Conservation (phyloP, 2,113 vertebrate species). For the Oryzias celebensis region DNA sequence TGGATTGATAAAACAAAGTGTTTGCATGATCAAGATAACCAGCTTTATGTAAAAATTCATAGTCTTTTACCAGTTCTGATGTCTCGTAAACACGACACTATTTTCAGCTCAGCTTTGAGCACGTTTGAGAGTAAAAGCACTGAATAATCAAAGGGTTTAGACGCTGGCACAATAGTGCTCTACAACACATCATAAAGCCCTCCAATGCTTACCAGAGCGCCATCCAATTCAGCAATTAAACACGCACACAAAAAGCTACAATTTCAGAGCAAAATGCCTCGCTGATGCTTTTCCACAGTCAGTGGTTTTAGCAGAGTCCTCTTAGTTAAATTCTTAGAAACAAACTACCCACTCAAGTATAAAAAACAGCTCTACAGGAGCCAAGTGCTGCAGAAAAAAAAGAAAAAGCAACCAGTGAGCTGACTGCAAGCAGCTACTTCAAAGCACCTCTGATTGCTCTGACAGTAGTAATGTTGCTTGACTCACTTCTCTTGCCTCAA, state of each 20-base stretch:
- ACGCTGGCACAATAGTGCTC: not conserved
- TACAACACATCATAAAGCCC: conserved; percentile 11
- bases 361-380: conserved; percentile 29
- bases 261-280: conserved; percentile 7
- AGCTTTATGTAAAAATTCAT: too few relatives aligned
- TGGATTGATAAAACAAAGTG: too few relatives aligned
- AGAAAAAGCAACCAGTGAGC: not conserved
- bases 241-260: not conserved
- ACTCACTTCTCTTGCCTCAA: conserved; percentile 27
- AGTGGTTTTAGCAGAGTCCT: conserved; percentile 14
- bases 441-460: conserved; percentile 20
- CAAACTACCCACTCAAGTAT: conserved; percentile 39
- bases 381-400: conserved; percentile 21
- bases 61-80: not conserved
- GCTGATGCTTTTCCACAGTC: conserved; percentile 8
- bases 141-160: conserved; percentile 1
- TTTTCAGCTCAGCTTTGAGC: not conserved
- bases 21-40: too few relatives aligned
- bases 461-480: not conserved
- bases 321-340: conserved; percentile 32
- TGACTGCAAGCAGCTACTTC: conserved; percentile 27
- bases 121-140: not conserved
- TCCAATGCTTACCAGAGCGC: conserved; percentile 2
- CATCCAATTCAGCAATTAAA: not conserved
- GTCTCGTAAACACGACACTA: not conserved